Evolutionary conservation across 2,888 invertebrate genomes (phyloP), one percentile per base, ranked within the genome.

Genomic region (Gastrophysa polygoni): DNA sequence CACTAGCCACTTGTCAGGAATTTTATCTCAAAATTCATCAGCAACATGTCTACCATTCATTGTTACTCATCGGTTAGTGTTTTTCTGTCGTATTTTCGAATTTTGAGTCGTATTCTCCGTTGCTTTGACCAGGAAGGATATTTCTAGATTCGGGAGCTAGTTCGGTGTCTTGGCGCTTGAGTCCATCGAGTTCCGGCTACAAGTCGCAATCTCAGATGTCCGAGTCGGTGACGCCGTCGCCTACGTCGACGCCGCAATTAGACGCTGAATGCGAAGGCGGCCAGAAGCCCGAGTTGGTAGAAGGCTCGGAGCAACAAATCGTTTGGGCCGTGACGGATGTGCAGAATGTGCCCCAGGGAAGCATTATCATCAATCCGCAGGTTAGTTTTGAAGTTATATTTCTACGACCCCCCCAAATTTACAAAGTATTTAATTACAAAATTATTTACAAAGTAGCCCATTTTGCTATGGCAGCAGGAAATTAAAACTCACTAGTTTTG

Each of bases 311-410:
- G 20, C 68, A 81, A 62, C 83, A 85, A 44, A 86, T 91, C 50
- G 89, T 94, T 79, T 96, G 95, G 93, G 93, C 94, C 54, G 93
- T 95, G 56, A 92, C 93, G 29, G 92, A 92, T 82, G 87, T 94
- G 81, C 87, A 91, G 44, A 89, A 89, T 68, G 94, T 96, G 64
- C 95, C 95, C 54, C 86, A 90, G 59, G 96, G 96, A 64, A 93
- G 94, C 72, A 84, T 95, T 73, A 91, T 96, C 73, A 93, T 96
- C 79, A 92, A 96, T 81, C 95, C 95, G 20, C 86, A 87, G 84
- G 88, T 88, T 73, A 67, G 46, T 32, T 24, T 24, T 24, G 24
- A 24, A 24, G 7, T 24, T 24, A 24, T 24, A 16, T 38, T 38
- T 38, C 2, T 14, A 3, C 10, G 10, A 2, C 38, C 4, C 2